These are phyloP conservation scores for Corella eumyota DNA, from an alignment of 23 tunicate genomes.

Conservation along the genomic window DNA sequence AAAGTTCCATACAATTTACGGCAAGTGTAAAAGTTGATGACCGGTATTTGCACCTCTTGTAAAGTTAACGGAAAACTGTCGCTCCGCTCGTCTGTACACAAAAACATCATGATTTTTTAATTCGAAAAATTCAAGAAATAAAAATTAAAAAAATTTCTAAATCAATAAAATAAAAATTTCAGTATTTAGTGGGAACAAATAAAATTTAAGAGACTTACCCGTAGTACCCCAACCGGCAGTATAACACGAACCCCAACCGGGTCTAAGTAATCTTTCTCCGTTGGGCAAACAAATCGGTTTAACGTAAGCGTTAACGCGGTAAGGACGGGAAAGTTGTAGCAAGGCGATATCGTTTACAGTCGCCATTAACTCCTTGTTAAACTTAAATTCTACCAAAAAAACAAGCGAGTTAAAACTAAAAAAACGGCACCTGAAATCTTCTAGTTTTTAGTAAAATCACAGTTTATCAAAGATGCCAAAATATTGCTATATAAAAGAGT, in stretches of 20 bases:
- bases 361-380: slow-evolving; percentile 17
- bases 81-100: slow-evolving; percentile 32
- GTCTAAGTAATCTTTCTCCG: slow-evolving; percentile 12
- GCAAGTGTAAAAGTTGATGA: slow-evolving; percentile 37
- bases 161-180: too few relatives aligned
- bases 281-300: slow-evolving; percentile 76
- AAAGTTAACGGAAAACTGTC: slow-evolving; percentile 28
- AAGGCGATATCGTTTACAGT: slow-evolving; percentile 61
- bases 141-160: too few relatives aligned
- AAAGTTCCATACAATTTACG: slow-evolving; percentile 6
- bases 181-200: too few relatives aligned
- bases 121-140: too few relatives aligned
- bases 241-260: slow-evolving; percentile 44
- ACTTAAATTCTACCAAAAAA: too few relatives aligned
- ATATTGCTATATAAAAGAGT: too few relatives aligned
- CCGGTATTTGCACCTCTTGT: slow-evolving; percentile 49
- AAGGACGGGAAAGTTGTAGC: slow-evolving; percentile 37
- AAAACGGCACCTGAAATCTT: too few relatives aligned
- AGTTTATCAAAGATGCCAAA: too few relatives aligned
- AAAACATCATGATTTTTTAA: too few relatives aligned
- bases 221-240: slow-evolving; percentile 84
- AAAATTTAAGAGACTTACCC: slow-evolving; percentile 27
- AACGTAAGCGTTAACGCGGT: slow-evolving; percentile 29
- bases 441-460: too few relatives aligned
- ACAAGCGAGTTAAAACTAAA: too few relatives aligned